These are phyloP conservation scores for Drosophila navojoa DNA, from an alignment of 1,140 invertebrate species.

Conservation along the genomic window DNA sequence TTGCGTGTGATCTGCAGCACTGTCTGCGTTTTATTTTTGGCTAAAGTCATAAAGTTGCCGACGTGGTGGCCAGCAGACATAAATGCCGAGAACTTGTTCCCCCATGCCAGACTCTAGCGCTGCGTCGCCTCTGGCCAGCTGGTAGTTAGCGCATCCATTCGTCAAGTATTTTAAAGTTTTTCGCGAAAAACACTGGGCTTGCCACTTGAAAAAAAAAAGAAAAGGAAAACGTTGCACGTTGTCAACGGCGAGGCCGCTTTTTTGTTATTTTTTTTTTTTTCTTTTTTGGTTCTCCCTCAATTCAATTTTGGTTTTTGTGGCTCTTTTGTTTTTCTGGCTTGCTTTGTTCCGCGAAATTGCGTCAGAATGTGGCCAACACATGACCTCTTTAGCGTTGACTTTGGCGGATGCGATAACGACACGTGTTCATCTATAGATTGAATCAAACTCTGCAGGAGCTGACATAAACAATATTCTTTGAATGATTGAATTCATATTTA, in stretches of 20 bases:
- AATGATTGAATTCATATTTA: neutral
- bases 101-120: constrained; percentile 23
- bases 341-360: constrained; percentile 41
- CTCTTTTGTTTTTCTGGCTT: constrained; percentile 13
- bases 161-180: constrained; percentile 76
- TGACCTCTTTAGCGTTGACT: constrained; percentile 53
- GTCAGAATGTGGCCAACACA: constrained; percentile 74
- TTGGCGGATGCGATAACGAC: constrained; percentile 40
- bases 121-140: constrained; percentile 35
- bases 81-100: constrained; percentile 72
- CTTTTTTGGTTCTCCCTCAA: neutral
- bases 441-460: constrained; percentile 54
- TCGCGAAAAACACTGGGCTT: constrained; percentile 61
- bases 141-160: constrained; percentile 76
- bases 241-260: constrained; percentile 47
- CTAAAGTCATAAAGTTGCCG: constrained; percentile 71
- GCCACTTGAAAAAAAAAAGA: constrained; percentile 54
- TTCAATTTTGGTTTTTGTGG: constrained; percentile 17
- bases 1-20: constrained; percentile 65
- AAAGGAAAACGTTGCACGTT: constrained; percentile 54
- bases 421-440: constrained; percentile 46
- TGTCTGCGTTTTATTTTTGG: constrained; percentile 79
- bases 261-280: neutral
- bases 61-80: constrained; percentile 50
- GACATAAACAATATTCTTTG: neutral